Conservation (phyloP, 2,888 invertebrate genomes). For the Litoditis marina region DNA sequence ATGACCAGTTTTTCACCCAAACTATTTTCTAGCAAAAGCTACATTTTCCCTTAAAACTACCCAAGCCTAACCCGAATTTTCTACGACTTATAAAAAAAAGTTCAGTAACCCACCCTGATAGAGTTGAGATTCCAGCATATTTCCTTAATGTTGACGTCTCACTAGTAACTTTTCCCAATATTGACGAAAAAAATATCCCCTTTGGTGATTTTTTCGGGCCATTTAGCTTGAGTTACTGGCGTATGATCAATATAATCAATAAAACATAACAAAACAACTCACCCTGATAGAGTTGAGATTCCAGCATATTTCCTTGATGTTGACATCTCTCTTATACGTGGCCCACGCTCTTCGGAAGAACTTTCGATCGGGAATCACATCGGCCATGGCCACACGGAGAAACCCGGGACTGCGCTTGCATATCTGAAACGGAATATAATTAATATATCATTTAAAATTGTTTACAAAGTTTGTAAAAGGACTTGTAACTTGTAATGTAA, state of each 20-base stretch:
- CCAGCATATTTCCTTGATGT: conserved; percentile 99
- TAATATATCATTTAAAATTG: too few species aligned
- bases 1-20: too few species aligned
- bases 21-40: too few species aligned
- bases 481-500: neutral
- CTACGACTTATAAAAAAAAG: neutral
- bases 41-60: too few species aligned
- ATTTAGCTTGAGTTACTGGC: too few species aligned
- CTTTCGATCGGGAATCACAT: conserved; percentile 89
- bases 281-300: conserved; percentile 85
- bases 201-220: too few species aligned
- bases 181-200: too few species aligned
- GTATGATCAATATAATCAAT: too few species aligned
- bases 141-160: too few species aligned
- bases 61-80: too few species aligned
- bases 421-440: conserved; percentile 67
- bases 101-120: conserved; percentile 68
- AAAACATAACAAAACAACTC: neutral
- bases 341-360: conserved; percentile 98
- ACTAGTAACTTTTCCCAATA: too few species aligned
- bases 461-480: neutral
- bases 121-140: too few species aligned
- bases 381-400: conserved; percentile 88
- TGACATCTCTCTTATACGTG: conserved; percentile 79
- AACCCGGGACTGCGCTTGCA: conserved; percentile 89